Evolutionary conservation across 2,888 invertebrate genomes (phyloP).

Genomic region (Oxytorus armatus): DNA sequence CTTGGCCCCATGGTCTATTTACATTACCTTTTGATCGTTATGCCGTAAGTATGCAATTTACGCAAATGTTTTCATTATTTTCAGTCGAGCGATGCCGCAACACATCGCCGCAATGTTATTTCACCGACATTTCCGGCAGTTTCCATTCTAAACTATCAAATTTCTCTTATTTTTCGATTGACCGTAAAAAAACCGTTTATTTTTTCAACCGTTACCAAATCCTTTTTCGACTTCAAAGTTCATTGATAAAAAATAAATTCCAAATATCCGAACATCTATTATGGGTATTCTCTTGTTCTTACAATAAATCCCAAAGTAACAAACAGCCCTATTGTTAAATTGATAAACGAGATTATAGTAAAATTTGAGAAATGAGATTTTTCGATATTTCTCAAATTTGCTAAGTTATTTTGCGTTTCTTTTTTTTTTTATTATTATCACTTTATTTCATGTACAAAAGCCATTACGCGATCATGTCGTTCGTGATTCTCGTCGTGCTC

Average conservation of each 20-base stretch:
- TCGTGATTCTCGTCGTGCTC: slow-evolving; percentile 15
- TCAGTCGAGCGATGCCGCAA: slow-evolving; percentile 59
- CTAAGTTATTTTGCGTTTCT: background rate
- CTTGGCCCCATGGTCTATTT: slow-evolving; percentile 15
- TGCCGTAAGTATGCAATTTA: slow-evolving; percentile 51
- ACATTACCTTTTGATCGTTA: slow-evolving; percentile 24
- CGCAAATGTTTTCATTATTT: slow-evolving; percentile 69
- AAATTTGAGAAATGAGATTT: too few species aligned
- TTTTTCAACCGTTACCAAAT: too few species aligned
- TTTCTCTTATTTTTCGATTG: background rate
- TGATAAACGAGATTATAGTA: too few species aligned
- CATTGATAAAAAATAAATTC: too few species aligned
- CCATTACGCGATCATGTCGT: slow-evolving; percentile 23
- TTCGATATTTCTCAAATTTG: background rate
- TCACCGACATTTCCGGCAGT: background rate
- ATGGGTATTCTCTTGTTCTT: too few species aligned
- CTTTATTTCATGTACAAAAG: slow-evolving; percentile 14
- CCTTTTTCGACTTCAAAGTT: too few species aligned
- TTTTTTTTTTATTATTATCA: slow-evolving; percentile 4
- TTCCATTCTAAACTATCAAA: too few species aligned
- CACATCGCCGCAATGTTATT: slow-evolving; percentile 25
- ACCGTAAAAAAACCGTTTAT: too few species aligned
- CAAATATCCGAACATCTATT: too few species aligned
- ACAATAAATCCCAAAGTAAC: too few species aligned
- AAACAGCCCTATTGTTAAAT: too few species aligned